These are phyloP conservation scores for Netelia inedita DNA, from an alignment of 2,888 invertebrate species.

Conservation along the genomic window DNA sequence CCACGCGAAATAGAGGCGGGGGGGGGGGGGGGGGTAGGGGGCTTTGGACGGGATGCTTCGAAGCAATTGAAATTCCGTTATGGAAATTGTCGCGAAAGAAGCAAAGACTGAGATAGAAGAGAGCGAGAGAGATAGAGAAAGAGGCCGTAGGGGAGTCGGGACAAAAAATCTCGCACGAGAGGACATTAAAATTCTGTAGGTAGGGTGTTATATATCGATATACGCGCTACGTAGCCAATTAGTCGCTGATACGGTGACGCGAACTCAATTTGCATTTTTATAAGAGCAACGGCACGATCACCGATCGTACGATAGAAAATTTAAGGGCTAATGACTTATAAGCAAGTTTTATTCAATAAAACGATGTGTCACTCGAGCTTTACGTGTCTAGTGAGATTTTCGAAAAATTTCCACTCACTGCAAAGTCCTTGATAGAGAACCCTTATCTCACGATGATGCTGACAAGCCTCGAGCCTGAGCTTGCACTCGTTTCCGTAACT, in stretches of 20 bases:
- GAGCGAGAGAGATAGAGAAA: not conserved
- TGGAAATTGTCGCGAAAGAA: constrained; percentile 48
- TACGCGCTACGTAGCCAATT: not conserved
- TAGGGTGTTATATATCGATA: not conserved
- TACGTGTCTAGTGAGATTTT: not conserved
- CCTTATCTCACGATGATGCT: constrained; percentile 90
- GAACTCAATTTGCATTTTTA: not conserved
- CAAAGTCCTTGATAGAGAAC: constrained; percentile 94
- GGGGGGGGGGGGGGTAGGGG: not conserved
- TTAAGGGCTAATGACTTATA: not conserved
- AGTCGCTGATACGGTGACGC: not conserved
- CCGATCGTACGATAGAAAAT: no score
- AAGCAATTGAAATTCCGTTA: constrained; percentile 53
- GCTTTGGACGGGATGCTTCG: constrained; percentile 12
- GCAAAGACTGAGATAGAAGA: constrained; percentile 2
- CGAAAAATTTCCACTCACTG: constrained; percentile 88
- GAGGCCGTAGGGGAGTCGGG: no score
- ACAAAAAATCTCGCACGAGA: not conserved
- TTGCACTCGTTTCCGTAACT: constrained; percentile 94
- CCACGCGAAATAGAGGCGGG: not conserved
- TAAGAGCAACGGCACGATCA: not conserved
- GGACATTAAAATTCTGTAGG: constrained; percentile 1
- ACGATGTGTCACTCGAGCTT: not conserved
- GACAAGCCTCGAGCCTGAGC: constrained; percentile 92
- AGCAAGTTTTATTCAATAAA: not conserved